phyloP scores from a whole-genome alignment of 2,888 invertebrate species.

The Sclerodermus sp. region DNA sequence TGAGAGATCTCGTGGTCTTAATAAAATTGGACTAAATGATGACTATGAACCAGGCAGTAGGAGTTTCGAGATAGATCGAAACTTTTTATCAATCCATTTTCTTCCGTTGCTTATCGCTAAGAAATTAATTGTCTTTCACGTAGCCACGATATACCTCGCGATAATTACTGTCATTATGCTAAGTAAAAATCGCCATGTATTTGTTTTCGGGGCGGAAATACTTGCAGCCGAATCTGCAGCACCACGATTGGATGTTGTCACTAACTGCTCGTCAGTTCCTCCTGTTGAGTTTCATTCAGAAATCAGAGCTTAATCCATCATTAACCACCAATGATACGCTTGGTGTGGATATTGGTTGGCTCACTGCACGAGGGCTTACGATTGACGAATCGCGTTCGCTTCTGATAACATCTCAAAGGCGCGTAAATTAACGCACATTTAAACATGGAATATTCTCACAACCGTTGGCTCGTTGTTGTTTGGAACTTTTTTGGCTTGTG shows the following conservation, averaged over 20 bases:
- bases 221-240: constrained; percentile 18
- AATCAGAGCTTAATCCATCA: constrained; percentile 2
- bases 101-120: no score
- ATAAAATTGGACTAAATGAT: no score
- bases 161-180: constrained; percentile 26
- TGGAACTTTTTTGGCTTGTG: constrained; percentile 33
- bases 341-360: neutral
- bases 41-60: no score
- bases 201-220: constrained; percentile 10
- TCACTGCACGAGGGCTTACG: constrained; percentile 3
- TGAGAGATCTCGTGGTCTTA: no score
- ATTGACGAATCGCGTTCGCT: constrained; percentile 7
- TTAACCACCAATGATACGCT: neutral
- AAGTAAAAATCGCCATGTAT: constrained; percentile 20
- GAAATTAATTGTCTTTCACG: constrained; percentile 19
- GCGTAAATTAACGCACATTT: neutral
- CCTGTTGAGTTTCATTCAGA: constrained; percentile 33
- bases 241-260: constrained; percentile 40
- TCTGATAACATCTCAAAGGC: neutral
- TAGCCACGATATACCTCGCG: constrained; percentile 30
- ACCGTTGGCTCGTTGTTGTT: constrained; percentile 25
- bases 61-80: no score
- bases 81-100: no score
- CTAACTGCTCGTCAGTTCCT: constrained; percentile 44
- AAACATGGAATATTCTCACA: constrained; percentile 1